phyloP scores from a whole-genome alignment of 2,888 invertebrate genomes.

The Idaea aversata region DNA sequence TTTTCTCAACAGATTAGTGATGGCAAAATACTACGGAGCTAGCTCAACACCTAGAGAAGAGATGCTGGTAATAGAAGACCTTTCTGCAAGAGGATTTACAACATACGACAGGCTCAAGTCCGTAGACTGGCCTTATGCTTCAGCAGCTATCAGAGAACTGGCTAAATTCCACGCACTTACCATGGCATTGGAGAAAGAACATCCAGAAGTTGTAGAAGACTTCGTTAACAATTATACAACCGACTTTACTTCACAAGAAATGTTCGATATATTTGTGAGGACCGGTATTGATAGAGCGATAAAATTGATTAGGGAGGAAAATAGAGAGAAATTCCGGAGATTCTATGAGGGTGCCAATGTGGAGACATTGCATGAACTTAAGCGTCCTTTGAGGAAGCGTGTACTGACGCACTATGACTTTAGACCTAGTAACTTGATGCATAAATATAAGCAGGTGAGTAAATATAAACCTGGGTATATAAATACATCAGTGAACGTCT shows the following conservation, averaged over 20 bases:
- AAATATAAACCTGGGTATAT: not conserved
- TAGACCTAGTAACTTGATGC: slow-evolving; percentile 41
- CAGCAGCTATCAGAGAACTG: slow-evolving; percentile 43
- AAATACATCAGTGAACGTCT: not conserved
- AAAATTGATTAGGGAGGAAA: slow-evolving; percentile 31
- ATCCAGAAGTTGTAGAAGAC: slow-evolving; percentile 48
- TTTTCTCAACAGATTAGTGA: not conserved
- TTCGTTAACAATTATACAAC: slow-evolving; percentile 12
- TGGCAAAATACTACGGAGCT: not conserved
- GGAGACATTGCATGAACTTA: slow-evolving; percentile 19
- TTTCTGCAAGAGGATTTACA: slow-evolving; percentile 44
- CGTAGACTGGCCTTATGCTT: slow-evolving; percentile 55
- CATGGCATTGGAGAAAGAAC: slow-evolving; percentile 36
- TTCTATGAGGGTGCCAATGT: slow-evolving; percentile 20
- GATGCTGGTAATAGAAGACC: slow-evolving; percentile 53
- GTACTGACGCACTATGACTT: slow-evolving; percentile 41
- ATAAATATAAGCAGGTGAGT: slow-evolving; percentile 30
- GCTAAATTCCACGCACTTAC: slow-evolving; percentile 67
- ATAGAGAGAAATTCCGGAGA: slow-evolving; percentile 33
- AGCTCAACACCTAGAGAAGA: slow-evolving; percentile 36
- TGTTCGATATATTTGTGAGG: slow-evolving; percentile 1
- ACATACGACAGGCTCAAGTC: slow-evolving; percentile 46
- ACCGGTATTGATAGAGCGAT: slow-evolving; percentile 12
- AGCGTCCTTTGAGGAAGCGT: slow-evolving; percentile 24
- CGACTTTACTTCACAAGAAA: not conserved